These are phyloP conservation scores for Agrotis puta DNA, from an alignment of 2,888 invertebrate genomes.

Conservation along the genomic window DNA sequence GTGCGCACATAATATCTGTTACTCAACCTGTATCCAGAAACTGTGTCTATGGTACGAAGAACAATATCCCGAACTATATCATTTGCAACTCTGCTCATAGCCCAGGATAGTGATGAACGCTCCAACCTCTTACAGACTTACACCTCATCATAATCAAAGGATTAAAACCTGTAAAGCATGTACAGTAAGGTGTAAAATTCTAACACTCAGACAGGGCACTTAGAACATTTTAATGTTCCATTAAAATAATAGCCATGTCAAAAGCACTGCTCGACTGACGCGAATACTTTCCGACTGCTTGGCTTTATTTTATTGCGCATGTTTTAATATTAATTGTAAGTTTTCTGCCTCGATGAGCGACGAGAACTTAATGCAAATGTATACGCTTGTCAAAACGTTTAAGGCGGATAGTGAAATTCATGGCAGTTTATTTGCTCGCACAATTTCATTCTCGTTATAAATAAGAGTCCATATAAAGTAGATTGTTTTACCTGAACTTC, in stretches of 20 bases:
- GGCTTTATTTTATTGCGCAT: conserved; percentile 88
- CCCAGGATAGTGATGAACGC: conserved; percentile 70
- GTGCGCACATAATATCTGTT: conserved; percentile 45
- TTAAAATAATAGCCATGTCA: conserved; percentile 87
- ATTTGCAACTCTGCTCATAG: conserved; percentile 79
- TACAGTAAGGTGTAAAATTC: conserved; percentile 59
- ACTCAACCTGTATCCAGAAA: conserved; percentile 41
- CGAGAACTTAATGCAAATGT: conserved; percentile 81
- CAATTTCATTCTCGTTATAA: conserved; percentile 67
- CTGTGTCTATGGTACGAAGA: conserved; percentile 63
- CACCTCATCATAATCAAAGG: conserved; percentile 38
- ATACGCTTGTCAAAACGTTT: conserved; percentile 82
- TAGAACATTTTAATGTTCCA: conserved; percentile 66
- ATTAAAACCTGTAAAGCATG: conserved; percentile 47
- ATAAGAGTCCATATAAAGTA: conserved; percentile 68
- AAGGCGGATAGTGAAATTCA: conserved; percentile 72
- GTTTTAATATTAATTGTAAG: conserved; percentile 90
- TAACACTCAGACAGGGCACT: conserved; percentile 37
- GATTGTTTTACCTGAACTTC: conserved; percentile 67
- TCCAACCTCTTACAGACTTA: conserved; percentile 63
- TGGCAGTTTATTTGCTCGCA: conserved; percentile 69
- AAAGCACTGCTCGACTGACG: conserved; percentile 84
- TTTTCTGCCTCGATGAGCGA: conserved; percentile 81
- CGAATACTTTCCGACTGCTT: conserved; percentile 88
- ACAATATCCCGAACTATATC: conserved; percentile 75